A percentile compares a stretch with the other conserved stretches of the same genome.
Evolutionary conservation across 2,797 vertebrate genomes (phyloP).

Genomic region (Typhlichthys subterraneus): DNA sequence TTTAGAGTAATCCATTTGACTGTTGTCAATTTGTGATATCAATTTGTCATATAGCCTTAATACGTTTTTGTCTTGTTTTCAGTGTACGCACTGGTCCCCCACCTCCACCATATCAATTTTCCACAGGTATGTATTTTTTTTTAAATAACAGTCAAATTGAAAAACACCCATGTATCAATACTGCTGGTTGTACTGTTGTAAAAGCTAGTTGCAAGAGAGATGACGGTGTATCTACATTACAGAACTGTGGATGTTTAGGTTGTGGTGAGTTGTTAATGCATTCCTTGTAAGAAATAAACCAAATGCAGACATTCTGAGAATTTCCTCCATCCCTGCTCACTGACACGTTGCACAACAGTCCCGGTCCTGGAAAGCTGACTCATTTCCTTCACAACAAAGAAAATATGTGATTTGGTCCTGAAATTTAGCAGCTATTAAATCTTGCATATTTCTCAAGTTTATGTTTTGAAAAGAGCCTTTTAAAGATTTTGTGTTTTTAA

Average conservation of each 20-base stretch:
- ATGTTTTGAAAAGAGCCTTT: conserved; percentile 4
- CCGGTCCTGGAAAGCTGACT: neutral
- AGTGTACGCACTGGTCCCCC: conserved; percentile 34
- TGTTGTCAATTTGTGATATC: neutral
- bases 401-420: conserved; percentile 27
- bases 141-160: neutral
- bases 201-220: neutral
- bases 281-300: neutral
- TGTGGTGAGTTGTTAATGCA: neutral
- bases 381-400: conserved; percentile 15
- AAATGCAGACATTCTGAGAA: neutral
- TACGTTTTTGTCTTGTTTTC: conserved; percentile 18
- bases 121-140: conserved; percentile 52
- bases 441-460: neutral
- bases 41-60: neutral
- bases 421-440: neutral
- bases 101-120: conserved; percentile 25
- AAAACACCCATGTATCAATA: neutral
- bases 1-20: no score
- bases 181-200: neutral
- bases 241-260: neutral
- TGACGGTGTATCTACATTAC: neutral
- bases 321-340: conserved; percentile 7
- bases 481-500: neutral
- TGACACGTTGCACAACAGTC: neutral